phyloP scores from a whole-genome alignment of 2,797 vertebrate species.

The Chelon labrosus region DNA sequence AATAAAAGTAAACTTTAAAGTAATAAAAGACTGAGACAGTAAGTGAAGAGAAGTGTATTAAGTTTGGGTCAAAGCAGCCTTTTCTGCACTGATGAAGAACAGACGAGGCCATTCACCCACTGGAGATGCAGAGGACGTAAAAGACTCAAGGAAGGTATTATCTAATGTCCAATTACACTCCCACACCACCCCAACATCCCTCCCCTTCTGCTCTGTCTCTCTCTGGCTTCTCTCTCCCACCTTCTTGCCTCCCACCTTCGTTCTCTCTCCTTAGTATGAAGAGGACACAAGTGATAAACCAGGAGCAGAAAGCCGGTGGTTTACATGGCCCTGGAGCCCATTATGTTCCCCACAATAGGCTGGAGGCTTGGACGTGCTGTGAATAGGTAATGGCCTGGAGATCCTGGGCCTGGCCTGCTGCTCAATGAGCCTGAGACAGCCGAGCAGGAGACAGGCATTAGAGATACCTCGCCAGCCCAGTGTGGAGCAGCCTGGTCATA shows the following conservation, averaged over 20 bases:
- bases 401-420: slow-evolving; percentile 72
- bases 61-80: slow-evolving; percentile 51
- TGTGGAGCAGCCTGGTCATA: slow-evolving; percentile 53
- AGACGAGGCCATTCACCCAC: slow-evolving; percentile 50
- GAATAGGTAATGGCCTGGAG: slow-evolving; percentile 81
- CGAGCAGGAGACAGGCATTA: slow-evolving; percentile 66
- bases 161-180: slow-evolving; percentile 70
- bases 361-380: slow-evolving; percentile 76
- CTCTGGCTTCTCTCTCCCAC: slow-evolving; percentile 20
- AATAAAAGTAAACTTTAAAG: slow-evolving; percentile 55
- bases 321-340: slow-evolving; percentile 83
- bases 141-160: slow-evolving; percentile 68
- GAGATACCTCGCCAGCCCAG: slow-evolving; percentile 61
- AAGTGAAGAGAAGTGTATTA: slow-evolving; percentile 37
- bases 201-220: slow-evolving; percentile 25
- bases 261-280: slow-evolving; percentile 62
- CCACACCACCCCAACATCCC: slow-evolving; percentile 17
- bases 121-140: slow-evolving; percentile 60
- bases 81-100: slow-evolving; percentile 52
- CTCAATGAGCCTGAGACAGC: slow-evolving; percentile 77
- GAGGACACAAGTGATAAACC: slow-evolving; percentile 81
- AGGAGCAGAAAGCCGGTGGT: slow-evolving; percentile 74
- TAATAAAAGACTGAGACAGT: slow-evolving; percentile 43
- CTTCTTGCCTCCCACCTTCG: slow-evolving; percentile 50
- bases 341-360: slow-evolving; percentile 82